A percentile compares a stretch with the other conserved stretches of the same genome.
These are phyloP conservation scores for Rhopalosiphum padi DNA, from an alignment of 1,140 invertebrate species.

Conservation along the genomic window DNA sequence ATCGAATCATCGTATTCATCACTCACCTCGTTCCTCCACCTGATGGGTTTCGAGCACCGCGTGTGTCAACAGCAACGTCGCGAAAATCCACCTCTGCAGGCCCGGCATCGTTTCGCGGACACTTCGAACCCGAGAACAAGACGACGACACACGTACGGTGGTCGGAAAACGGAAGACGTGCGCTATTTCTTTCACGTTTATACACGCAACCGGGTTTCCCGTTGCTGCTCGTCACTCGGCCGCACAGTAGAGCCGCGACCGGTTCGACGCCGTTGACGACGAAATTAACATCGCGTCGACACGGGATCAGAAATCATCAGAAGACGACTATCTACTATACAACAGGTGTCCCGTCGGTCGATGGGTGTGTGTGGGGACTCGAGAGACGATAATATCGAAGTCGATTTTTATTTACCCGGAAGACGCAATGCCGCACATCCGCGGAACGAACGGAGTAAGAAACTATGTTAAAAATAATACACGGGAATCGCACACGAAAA, in stretches of 20 bases:
- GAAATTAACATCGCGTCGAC: neutral
- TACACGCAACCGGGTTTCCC: neutral
- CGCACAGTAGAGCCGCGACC: neutral
- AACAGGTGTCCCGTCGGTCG: neutral
- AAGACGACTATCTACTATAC: too few species aligned
- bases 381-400: neutral
- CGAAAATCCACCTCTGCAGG: neutral
- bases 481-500: neutral
- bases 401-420: neutral
- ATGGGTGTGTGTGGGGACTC: neutral
- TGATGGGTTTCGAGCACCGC: constrained; percentile 17
- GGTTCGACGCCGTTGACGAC: neutral
- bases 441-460: neutral
- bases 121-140: neutral
- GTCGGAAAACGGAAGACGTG: too few species aligned
- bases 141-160: neutral
- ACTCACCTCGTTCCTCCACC: constrained; percentile 54
- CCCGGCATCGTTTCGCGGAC: neutral
- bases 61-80: constrained; percentile 10
- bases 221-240: neutral
- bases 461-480: neutral
- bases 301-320: neutral
- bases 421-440: neutral
- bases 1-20: neutral
- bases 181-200: neutral